Evolutionary conservation across 1,140 invertebrate species (phyloP), one percentile per base, ranked within the genome.

Genomic region (Hyles vespertilio): DNA sequence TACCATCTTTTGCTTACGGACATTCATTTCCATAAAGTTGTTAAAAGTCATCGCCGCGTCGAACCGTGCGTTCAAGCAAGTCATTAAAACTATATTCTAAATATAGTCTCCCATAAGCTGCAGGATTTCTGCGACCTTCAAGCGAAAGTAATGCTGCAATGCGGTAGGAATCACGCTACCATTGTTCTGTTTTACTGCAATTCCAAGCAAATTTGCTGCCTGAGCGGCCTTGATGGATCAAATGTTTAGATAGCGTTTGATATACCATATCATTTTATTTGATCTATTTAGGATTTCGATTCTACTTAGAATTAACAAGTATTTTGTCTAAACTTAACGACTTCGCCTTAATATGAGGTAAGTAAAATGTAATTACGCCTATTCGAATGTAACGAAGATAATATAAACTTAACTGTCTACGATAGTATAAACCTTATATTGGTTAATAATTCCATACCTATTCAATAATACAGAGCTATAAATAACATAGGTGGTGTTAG

Each of bases 141-240:
- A 54, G 53, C 51, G 59, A 59, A 68, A 69, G 70, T 67, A 67
- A 64, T 79, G 79, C 75, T 83, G 81, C 81, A 83, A 69, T 83
- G 81, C 81, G 77, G 79, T 52, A 12, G 65, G 66, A 68, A 76
- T 76, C 75, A 81, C 77, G 79, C 79, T 72, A 76, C 63, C 63
- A 56, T 70, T 65, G 40, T 33, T 66, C 63, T 67, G 67, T 59
- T 77, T 70, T 70, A 75, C 71, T 77, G 78, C 78, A 77, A 72
- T 65, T 55, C 53, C 32, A 47, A 12, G 53, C 22, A 33, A 10
- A 55, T 55, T 55, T 33, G 43, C 43, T 22, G 22, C 36, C n/a
- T 40, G 51, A 46, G 22, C 22, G 50, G 45, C 53, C 53, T 55
- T 55, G 7, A 32, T 44, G 11, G 40, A 12, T 46, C 51, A 52